Evolutionary conservation across 2,888 invertebrate genomes (phyloP), one percentile per base, ranked within the genome.

Genomic region (Dinocampus coccinellae): DNA sequence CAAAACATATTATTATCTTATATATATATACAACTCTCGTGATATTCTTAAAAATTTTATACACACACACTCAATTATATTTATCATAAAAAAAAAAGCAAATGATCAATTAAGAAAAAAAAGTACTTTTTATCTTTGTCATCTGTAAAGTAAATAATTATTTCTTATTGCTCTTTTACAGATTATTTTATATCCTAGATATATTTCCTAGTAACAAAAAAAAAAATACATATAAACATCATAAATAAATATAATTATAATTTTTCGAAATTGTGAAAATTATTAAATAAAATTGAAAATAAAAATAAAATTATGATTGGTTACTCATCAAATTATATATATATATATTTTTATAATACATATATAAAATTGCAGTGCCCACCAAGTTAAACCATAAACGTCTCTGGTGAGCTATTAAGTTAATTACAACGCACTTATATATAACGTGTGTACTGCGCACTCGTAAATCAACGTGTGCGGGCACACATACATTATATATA

Each of bases 391-490:
- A 47, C 22, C 57, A 39, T 57, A 66, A 66, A 66, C 66, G 57
- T 66, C 66, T 66, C 22, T 16, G 47, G 24, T 34, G 16, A 55
- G 63, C 62, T 63, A 69, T 69, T 69, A 69, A 62, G 57, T 36
- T 69, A 62, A 69, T 69, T 69, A 69, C 69, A 69, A 53, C 62
- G 34, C 57, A 55, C 39, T 61, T 47, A 61, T 61, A 69, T 34
- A 60, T 36, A 11, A 24, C 24, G 22, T 26, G 47, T 60, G 34
- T 68, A 68, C 52, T 63, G 53, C 52, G 69, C 53, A 63, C 62
- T 63, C 69, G 61, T 69, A 69, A 69, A 69, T 69, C 81, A 66
- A 76, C 78, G 78, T 82, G 79, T 80, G 80, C 79, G 80, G 80
- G 77, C 78, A 81, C 78, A 20, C 52, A 22, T 29, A 69, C 10